Base-by-base conservation (phyloP, 2,113 vertebrate species). In the Petromus typicus region DNA sequence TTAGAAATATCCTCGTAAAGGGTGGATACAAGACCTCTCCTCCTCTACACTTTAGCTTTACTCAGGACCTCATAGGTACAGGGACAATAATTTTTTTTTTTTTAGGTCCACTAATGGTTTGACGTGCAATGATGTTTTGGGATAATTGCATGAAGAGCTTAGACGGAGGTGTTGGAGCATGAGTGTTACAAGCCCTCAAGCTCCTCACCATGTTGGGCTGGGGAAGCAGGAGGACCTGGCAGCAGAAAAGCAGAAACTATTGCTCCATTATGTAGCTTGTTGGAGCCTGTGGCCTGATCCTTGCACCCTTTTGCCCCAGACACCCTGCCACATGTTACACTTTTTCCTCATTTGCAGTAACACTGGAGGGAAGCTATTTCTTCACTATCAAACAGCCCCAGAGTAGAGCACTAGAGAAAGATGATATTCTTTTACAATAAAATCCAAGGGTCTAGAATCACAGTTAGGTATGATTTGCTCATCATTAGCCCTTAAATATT, bases 231-330 rank as follows among this genome's bases (percentile, higher is more conserved):
- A 9, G 67, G 9, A 7, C 3, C 27, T 48, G 27, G 23, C 5
- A 59, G 57, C 48, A 32, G 20, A 71, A 16, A 22, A n/a, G 45
- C 27, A 67, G 86, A 56, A 73, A 22, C 7, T 37, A n/a, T n/a
- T n/a, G n/a, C n/a, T n/a, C n/a, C n/a, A n/a, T n/a, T n/a, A 12
- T 0, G 18, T 40, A 37, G 10, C 43, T 3, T 20, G 30, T 13
- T 20, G 37, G 8, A 32, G 8, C 56, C 4, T 3, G 63, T 25
- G 34, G 10, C 37, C 17, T 54, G 5, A 18, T 32, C 8, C 25
- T 34, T n/a, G 40, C 17, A 43, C 9, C 7, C 20, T 43, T 18
- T 37, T 40, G 57, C 30, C 25, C 0, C 20, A 13, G 32, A n/a
- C 17, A 10, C 27, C n/a, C 64, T 20, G 45, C 40, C 40, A 7